Conservation (phyloP, 2,888 invertebrate genomes). For the Apamea monoglypha region DNA sequence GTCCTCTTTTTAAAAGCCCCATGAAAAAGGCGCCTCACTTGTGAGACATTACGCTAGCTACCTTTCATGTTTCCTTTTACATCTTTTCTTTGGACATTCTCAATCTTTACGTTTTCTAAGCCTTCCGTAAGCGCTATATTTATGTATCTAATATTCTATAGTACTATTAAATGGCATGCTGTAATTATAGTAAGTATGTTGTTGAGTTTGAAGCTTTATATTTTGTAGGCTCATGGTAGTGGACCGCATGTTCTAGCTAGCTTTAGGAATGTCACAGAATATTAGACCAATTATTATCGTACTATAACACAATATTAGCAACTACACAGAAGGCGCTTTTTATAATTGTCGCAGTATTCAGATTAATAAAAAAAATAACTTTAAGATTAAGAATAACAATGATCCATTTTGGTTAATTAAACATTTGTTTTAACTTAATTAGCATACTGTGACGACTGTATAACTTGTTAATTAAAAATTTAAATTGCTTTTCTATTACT, state of each 20-base stretch:
- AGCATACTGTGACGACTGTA: conserved; percentile 43
- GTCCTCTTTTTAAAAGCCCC: conserved; percentile 77
- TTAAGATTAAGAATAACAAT: not conserved
- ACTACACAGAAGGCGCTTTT: conserved; percentile 53
- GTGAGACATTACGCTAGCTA: conserved; percentile 88
- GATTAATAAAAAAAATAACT: not conserved
- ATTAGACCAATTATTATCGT: conserved; percentile 45
- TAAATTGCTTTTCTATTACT: conserved; percentile 60
- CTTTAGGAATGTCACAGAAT: conserved; percentile 48
- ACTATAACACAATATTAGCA: conserved; percentile 41
- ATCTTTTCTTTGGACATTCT: conserved; percentile 66
- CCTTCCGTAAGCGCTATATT: conserved; percentile 66
- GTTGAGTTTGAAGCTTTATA: conserved; percentile 57
- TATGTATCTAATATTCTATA: conserved; percentile 59
- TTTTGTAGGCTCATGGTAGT: conserved; percentile 54
- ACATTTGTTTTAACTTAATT: conserved; percentile 6
- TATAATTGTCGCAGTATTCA: conserved; percentile 39
- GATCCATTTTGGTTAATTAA: not conserved
- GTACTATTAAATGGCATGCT: conserved; percentile 62
- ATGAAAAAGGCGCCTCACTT: conserved; percentile 89
- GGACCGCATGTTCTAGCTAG: conserved; percentile 58
- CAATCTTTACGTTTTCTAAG: conserved; percentile 63
- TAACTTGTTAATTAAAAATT: conserved; percentile 16
- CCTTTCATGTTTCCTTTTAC: conserved; percentile 68
- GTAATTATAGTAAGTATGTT: conserved; percentile 61